Conservation (phyloP, 2,113 vertebrate genomes). For the Saccopteryx bilineata region DNA sequence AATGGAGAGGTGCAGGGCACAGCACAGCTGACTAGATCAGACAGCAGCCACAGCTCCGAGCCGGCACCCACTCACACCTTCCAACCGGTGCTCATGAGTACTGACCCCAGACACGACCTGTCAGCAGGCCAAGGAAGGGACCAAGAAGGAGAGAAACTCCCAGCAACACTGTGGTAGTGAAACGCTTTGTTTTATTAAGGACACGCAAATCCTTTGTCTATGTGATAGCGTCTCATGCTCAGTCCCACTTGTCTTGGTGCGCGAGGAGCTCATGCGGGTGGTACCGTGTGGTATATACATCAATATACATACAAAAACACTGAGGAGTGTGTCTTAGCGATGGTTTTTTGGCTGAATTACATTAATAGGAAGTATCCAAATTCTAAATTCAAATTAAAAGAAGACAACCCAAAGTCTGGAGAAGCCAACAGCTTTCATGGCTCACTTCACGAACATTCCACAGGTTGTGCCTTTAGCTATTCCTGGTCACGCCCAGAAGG, state of each 20-base stretch:
- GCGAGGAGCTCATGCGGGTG: conserved; percentile 72
- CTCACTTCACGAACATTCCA: background rate
- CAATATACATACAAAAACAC: conserved; percentile 44
- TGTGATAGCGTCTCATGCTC: conserved; percentile 72
- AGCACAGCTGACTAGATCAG: fast-evolving
- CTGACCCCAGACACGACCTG: no score
- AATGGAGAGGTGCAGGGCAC: fast-evolving
- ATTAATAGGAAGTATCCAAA: conserved; percentile 57
- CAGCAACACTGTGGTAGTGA: background rate
- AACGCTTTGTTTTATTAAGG: conserved; percentile 70
- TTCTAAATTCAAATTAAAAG: conserved; percentile 53
- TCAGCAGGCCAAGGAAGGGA: fast-evolving
- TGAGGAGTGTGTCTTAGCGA: background rate
- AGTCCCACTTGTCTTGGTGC: conserved; percentile 12
- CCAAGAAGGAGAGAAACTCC: background rate
- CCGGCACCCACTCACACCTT: background rate
- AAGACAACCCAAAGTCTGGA: background rate
- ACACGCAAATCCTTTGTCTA: conserved; percentile 55
- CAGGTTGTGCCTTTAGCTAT: background rate
- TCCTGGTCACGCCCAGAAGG: background rate
- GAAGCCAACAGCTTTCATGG: background rate
- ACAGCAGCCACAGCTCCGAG: background rate
- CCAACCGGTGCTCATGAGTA: fast-evolving
- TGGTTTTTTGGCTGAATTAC: conserved; percentile 49
- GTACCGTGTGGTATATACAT: conserved; percentile 31